These are phyloP conservation scores for Seladonia tumulorum DNA, from an alignment of 2,888 invertebrate genomes.

Conservation along the genomic window DNA sequence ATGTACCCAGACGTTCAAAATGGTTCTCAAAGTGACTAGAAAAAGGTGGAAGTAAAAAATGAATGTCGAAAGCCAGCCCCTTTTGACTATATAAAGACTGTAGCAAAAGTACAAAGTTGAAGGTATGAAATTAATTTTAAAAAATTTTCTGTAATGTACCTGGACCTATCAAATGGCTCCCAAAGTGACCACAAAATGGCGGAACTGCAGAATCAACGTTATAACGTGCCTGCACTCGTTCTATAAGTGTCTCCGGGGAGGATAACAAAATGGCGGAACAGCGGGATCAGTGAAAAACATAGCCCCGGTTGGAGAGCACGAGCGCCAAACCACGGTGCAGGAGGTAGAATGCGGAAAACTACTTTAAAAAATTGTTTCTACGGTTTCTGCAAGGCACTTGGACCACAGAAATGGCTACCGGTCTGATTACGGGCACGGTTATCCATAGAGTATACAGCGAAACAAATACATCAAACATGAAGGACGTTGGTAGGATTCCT, in stretches of 20 bases:
- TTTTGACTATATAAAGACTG: too few species aligned
- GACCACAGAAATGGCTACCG: slow-evolving; percentile 22
- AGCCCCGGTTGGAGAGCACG: background rate
- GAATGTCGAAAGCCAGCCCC: too few species aligned
- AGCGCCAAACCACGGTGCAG: background rate
- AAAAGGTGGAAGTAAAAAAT: too few species aligned
- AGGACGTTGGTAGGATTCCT: background rate
- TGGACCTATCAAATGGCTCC: too few species aligned
- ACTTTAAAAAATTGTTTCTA: slow-evolving; percentile 7
- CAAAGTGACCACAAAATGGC: too few species aligned
- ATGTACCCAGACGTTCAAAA: too few species aligned
- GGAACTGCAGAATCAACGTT: too few species aligned
- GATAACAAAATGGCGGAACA: background rate
- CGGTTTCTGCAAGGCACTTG: background rate
- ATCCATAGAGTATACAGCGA: slow-evolving; percentile 4
- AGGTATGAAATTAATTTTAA: too few species aligned
- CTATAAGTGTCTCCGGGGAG: background rate
- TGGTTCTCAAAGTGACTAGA: too few species aligned
- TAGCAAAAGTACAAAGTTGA: too few species aligned
- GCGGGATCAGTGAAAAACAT: background rate
- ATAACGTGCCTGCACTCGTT: too few species aligned
- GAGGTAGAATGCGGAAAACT: background rate
- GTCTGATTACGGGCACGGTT: slow-evolving; percentile 5
- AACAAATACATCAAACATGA: background rate
- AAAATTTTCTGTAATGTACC: too few species aligned